Evolutionary conservation across 1,140 invertebrate species (phyloP).

Genomic region (Heliconius eleuchia): DNA sequence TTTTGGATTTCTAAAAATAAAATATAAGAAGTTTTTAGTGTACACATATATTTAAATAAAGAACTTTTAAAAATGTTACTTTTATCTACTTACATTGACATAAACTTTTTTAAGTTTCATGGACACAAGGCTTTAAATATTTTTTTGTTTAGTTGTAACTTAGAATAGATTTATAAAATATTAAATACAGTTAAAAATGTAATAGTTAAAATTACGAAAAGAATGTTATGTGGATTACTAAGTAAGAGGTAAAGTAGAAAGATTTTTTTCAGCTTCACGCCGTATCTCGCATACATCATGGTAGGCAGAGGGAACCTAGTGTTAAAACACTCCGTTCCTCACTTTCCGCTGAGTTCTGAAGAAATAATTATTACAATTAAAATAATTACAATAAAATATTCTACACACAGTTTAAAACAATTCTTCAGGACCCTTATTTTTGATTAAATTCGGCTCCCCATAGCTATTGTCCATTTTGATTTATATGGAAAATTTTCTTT

Average conservation of each 20-base stretch:
- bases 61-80: neutral
- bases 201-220: neutral
- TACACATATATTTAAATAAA: neutral
- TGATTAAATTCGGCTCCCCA: neutral
- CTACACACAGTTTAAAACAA: neutral
- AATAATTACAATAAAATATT: neutral
- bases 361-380: too few species aligned
- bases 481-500: neutral
- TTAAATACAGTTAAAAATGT: neutral
- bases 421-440: neutral
- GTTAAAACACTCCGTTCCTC: too few species aligned
- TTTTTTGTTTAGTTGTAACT: neutral
- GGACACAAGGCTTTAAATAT: neutral
- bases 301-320: too few species aligned
- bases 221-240: neutral
- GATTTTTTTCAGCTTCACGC: too few species aligned
- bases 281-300: too few species aligned
- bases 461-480: conserved; percentile 1
- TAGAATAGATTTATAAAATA: neutral
- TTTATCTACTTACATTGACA: neutral
- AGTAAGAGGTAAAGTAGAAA: too few species aligned
- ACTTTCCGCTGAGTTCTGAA: too few species aligned
- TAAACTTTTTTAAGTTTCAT: neutral
- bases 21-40: neutral
- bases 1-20: neutral